phyloP scores from a whole-genome alignment of 2,113 vertebrate species.

The Oenanthe oenanthe region DNA sequence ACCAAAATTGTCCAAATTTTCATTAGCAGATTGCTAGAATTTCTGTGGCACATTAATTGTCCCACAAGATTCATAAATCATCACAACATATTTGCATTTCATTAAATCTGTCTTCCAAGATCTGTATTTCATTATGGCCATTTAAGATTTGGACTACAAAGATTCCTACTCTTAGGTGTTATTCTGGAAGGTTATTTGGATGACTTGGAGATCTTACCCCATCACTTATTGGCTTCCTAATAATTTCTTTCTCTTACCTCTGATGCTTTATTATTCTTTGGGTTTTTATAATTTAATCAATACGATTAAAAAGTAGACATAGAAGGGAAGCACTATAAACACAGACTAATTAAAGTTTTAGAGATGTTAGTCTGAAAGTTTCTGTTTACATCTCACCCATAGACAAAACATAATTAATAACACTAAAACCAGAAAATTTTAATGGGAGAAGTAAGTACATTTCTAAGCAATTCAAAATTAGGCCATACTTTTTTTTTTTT shows the following conservation, averaged over 20 bases:
- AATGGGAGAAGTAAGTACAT: not conserved
- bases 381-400: not conserved
- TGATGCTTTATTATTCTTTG: not conserved
- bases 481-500: not conserved
- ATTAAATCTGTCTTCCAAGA: not conserved
- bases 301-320: not conserved
- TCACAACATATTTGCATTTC: not conserved
- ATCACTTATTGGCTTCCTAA: not conserved
- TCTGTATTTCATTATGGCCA: not conserved
- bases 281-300: slow-evolving; percentile 8
- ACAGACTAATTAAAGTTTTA: not conserved
- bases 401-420: not conserved
- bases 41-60: not conserved
- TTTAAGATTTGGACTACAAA: not conserved
- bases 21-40: not conserved
- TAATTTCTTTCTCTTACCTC: not conserved
- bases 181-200: not conserved
- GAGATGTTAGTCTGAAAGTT: not conserved
- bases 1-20: not conserved
- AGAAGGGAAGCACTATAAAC: not conserved
- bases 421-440: not conserved
- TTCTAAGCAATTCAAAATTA: not conserved
- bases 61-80: not conserved
- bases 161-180: not conserved
- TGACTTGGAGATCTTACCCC: not conserved